A percentile compares a stretch with the other conserved stretches of the same genome.
Conservation (phyloP, 2,797 vertebrate genomes). For the Poeciliopsis paucimaculata region DNA sequence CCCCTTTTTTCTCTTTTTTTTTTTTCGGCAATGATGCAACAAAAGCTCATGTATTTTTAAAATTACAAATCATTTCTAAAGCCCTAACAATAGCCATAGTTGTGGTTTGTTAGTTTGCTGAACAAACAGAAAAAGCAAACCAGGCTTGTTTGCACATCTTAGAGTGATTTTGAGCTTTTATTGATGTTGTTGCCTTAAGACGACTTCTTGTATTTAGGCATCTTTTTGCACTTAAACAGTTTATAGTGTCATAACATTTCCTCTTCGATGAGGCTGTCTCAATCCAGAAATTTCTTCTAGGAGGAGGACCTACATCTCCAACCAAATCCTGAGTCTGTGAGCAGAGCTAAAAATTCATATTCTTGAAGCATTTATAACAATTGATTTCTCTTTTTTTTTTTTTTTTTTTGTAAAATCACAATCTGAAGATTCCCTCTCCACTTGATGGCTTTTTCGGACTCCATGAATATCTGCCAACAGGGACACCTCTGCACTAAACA, state of each 20-base stretch:
- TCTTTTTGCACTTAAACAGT: not conserved
- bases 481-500: not conserved
- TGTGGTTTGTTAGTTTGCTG: slow-evolving; percentile 5
- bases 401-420: not conserved
- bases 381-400: not conserved
- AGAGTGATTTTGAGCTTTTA: not conserved
- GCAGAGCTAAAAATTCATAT: not conserved
- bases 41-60: not conserved
- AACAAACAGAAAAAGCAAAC: not conserved
- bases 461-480: not conserved
- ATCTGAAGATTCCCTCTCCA: not conserved
- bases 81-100: not conserved
- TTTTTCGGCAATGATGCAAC: not conserved
- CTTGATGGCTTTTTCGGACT: not conserved
- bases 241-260: not conserved
- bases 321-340: not conserved
- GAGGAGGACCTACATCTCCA: not conserved
- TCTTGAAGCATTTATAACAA: not conserved
- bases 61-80: not conserved
- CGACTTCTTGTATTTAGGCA: not conserved
- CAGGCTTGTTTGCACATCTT: not conserved
- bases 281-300: not conserved
- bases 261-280: not conserved
- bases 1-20: no score
- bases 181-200: not conserved